Percentiles rank a stretch among this genome's conserved stretches.
phyloP scores from a whole-genome alignment of 1,140 invertebrate species.

The Colletes latitarsis region DNA sequence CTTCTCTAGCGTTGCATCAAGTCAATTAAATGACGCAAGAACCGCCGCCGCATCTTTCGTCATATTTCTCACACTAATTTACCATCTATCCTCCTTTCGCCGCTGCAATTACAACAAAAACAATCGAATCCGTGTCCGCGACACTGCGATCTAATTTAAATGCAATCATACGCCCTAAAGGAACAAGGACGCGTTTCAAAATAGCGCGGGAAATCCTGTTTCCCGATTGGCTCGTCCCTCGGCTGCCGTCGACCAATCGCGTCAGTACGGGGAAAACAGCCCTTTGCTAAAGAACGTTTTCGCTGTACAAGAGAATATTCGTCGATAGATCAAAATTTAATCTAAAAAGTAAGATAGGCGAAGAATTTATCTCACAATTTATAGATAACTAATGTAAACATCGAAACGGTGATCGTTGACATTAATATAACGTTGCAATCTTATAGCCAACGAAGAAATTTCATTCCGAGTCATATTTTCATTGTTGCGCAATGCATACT shows the following conservation, averaged over 20 bases:
- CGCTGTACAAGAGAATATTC: too few species aligned
- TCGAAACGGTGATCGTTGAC: too few species aligned
- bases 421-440: too few species aligned
- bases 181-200: constrained; percentile 29
- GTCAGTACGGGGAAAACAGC: background rate
- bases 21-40: constrained; percentile 40
- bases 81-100: background rate
- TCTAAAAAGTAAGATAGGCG: too few species aligned
- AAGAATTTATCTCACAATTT: too few species aligned
- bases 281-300: too few species aligned
- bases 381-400: too few species aligned
- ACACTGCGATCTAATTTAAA: constrained; percentile 23
- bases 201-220: background rate
- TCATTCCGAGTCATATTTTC: too few species aligned
- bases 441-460: too few species aligned
- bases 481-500: too few species aligned
- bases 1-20: background rate
- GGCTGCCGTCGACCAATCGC: background rate
- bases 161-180: background rate
- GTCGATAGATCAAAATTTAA: too few species aligned
- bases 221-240: background rate
- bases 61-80: constrained; percentile 28
- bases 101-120: background rate
- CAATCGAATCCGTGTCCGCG: background rate
- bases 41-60: background rate